phyloP scores from a whole-genome alignment of 2,113 vertebrate species.

The Ia io region DNA sequence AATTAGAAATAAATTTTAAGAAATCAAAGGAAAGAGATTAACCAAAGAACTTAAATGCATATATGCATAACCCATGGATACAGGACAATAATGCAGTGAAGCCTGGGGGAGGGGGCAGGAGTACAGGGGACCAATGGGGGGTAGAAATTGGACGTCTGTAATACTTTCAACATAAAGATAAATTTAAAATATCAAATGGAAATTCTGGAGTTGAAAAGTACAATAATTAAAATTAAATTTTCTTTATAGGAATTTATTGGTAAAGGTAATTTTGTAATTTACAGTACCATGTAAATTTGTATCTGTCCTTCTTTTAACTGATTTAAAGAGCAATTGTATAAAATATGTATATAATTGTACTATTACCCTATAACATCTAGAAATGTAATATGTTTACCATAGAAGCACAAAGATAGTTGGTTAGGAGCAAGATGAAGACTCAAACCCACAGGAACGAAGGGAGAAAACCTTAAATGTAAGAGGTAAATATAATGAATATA shows the following conservation, averaged over 20 bases:
- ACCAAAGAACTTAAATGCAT: no score
- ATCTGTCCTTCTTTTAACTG: neutral
- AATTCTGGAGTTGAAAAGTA: neutral
- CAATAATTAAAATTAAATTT: neutral
- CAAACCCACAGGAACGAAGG: neutral
- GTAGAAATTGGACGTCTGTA: no score
- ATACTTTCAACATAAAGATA: no score
- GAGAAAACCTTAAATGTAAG: neutral
- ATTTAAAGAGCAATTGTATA: neutral
- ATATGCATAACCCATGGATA: no score
- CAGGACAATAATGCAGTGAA: no score
- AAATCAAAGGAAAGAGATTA: neutral
- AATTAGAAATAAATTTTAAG: neutral
- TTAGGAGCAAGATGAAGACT: neutral
- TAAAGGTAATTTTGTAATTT: neutral
- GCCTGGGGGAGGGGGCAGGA: no score
- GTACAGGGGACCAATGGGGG: no score
- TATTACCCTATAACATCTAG: neutral
- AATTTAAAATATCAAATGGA: neutral
- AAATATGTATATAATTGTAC: neutral
- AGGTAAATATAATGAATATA: neutral
- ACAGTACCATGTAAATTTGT: neutral
- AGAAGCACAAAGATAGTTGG: neutral
- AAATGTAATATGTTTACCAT: neutral
- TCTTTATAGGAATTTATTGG: neutral